Conservation (phyloP, 2,113 vertebrate species). For the Cisticola juncidis region DNA sequence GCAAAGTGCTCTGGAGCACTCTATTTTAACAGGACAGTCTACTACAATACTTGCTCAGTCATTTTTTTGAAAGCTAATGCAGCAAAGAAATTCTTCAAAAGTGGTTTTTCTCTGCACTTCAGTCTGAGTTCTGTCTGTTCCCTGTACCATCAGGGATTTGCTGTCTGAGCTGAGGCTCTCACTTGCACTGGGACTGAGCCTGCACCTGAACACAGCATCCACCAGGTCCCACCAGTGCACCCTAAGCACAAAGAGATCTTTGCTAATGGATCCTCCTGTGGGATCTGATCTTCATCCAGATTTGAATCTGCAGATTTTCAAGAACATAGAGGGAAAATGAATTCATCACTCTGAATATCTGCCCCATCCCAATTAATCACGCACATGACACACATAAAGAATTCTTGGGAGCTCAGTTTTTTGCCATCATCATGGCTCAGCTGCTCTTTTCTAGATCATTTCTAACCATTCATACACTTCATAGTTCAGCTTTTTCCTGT, state of each 20-base stretch:
- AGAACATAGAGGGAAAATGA: slow-evolving; percentile 8
- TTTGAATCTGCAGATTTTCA: not conserved
- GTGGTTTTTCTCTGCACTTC: not conserved
- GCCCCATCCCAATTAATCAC: not conserved
- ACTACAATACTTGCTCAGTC: not conserved
- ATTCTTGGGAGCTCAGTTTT: not conserved
- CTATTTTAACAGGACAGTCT: not conserved
- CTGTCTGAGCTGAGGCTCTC: not conserved
- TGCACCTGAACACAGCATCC: not conserved
- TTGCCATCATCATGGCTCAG: not conserved
- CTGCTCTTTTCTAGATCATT: slow-evolving; percentile 1
- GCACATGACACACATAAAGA: not conserved
- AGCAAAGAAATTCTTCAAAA: not conserved
- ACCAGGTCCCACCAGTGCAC: not conserved
- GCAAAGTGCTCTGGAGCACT: not conserved
- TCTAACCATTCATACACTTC: not conserved
- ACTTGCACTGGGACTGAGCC: not conserved
- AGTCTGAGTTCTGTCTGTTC: not conserved
- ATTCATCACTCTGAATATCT: not conserved
- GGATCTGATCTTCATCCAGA: not conserved
- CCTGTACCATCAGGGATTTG: not conserved
- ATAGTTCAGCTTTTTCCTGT: not conserved
- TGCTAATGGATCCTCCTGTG: not conserved
- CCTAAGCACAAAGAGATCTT: not conserved
- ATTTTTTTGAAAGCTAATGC: not conserved